Conservation (phyloP, 1,140 invertebrate species). For the Monochamus saltuarius region DNA sequence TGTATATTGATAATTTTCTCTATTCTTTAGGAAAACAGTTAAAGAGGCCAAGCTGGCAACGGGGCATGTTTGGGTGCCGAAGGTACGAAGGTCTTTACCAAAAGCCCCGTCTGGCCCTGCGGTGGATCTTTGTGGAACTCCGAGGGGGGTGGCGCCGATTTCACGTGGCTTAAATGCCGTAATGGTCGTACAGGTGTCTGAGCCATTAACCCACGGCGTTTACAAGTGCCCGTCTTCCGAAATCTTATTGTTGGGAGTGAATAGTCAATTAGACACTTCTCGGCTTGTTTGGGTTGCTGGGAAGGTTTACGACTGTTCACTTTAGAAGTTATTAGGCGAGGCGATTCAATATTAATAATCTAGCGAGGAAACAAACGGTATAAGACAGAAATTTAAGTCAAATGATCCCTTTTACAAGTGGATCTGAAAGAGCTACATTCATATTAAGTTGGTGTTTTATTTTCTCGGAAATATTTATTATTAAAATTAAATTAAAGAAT, state of each 20-base stretch:
- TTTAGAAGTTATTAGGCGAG: no score
- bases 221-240: constrained; percentile 24
- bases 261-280: constrained; percentile 11
- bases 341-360: no score
- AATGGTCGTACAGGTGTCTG: constrained; percentile 24
- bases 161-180: constrained; percentile 19
- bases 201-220: constrained; percentile 14
- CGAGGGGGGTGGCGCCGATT: constrained; percentile 28
- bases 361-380: no score
- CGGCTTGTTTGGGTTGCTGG: background rate
- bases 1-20: no score
- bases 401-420: no score
- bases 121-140: constrained; percentile 24
- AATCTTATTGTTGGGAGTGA: constrained; percentile 10
- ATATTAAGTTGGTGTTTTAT: no score
- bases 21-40: no score
- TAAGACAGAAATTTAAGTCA: no score
- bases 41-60: no score
- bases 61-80: constrained; percentile 12
- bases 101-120: constrained; percentile 19
- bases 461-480: no score
- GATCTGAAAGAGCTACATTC: no score
- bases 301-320: constrained; percentile 3
- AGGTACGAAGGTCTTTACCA: constrained; percentile 2
- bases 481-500: no score